Evolutionary conservation across 2,113 vertebrate species (phyloP).

Genomic region (Emydocephalus ijimae): DNA sequence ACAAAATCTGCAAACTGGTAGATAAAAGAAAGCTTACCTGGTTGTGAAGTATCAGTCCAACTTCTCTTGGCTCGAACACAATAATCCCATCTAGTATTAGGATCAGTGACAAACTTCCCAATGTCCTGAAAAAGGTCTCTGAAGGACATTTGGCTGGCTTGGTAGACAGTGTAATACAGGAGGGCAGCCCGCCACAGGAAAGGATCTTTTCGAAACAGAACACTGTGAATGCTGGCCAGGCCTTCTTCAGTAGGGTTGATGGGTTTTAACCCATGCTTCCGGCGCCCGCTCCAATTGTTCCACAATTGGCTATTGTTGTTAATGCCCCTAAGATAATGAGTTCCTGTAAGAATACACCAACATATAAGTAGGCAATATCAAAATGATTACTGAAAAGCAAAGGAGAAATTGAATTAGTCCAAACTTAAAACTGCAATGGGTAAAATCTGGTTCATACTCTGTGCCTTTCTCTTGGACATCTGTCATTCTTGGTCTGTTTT

Average conservation of each 20-base stretch:
- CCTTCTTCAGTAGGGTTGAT: constrained; percentile 94
- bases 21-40: constrained; percentile 70
- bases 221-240: constrained; percentile 91
- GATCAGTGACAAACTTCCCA: constrained; percentile 84
- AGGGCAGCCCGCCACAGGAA: constrained; percentile 91
- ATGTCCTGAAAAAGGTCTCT: constrained; percentile 82
- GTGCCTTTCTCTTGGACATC: not conserved
- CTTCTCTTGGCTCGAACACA: constrained; percentile 95
- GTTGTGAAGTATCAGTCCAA: constrained; percentile 83
- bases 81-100: constrained; percentile 92
- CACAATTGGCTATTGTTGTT: constrained; percentile 92
- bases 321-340: constrained; percentile 89
- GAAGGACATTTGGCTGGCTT: constrained; percentile 87
- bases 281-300: constrained; percentile 77
- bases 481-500: not conserved
- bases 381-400: not conserved
- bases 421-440: not conserved
- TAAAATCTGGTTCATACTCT: not conserved
- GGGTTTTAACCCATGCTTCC: constrained; percentile 80
- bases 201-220: constrained; percentile 89
- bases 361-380: not conserved
- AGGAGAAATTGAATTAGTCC: not conserved
- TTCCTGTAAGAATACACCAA: constrained; percentile 70
- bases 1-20: not conserved
- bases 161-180: constrained; percentile 91